Base-by-base conservation (phyloP, 2,797 vertebrate species). In the Zenarchopterus dispar region DNA sequence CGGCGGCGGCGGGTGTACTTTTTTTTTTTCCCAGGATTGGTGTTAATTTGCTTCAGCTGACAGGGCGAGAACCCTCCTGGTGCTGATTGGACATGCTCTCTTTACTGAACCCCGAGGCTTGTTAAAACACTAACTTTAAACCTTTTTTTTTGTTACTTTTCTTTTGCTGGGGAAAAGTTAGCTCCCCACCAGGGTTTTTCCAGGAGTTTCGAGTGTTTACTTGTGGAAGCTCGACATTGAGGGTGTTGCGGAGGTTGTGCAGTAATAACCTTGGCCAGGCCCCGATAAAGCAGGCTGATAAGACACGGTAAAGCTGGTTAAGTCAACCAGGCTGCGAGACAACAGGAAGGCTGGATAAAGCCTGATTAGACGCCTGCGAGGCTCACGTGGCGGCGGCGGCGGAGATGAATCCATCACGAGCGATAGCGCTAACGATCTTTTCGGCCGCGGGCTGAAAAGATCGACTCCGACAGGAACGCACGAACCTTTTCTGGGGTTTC, bases 41-140 rank as follows among this genome's bases (percentile, higher is more conserved):
- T 61, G 73, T 77, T 84, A 58, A 83, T 84, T 81, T 19, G 54
- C 64, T 74, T 67, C 0, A 55, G 66, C 68, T 75, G 84, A 82
- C 67, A 33, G 58, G 52, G 53, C 39, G 75, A 65, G 16, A 77
- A 56, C 57, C 54, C 53, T 0, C n/a, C 57, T 8, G 62, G 16
- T 23, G 60, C 61, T 3, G 55, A 46, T 19, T 24, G 53, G 45
- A 69, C 45, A 9, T 15, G 19, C 9, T 36, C 54, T 47, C 24
- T 31, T 61, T 56, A 52, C 52, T 56, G 48, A 64, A 49, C 56
- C 57, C 8, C 4, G 2, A 10, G 6, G 15, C 74, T 80, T 75
- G 56, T 75, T 54, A 46, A 70, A 73, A 67, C 55, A 52, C 43
- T 10, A 21, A 59, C 56, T 63, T 56, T 36, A 10, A 52, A 56